Evolutionary conservation across 35 echinoderm and acorn worm genomes (phyloP).

Genomic region (Heliocidaris erythrogramma): DNA sequence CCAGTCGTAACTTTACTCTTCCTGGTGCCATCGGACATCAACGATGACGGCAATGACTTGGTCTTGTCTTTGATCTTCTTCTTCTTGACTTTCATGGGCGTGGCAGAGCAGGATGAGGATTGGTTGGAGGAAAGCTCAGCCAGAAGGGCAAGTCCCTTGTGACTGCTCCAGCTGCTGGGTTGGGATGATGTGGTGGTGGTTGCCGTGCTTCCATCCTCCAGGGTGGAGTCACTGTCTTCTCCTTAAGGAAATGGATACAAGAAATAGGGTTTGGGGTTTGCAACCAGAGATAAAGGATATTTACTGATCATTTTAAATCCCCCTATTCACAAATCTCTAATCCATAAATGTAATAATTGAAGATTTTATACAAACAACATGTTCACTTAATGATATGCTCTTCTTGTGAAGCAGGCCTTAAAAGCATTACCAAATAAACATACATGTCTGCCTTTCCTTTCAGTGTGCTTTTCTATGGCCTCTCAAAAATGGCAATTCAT

Average conservation of each 20-base stretch:
- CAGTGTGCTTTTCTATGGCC: too few relatives aligned
- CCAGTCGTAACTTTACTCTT: neutral
- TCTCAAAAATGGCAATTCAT: too few relatives aligned
- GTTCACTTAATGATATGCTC: too few relatives aligned
- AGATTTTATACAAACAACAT: too few relatives aligned
- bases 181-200: slow-evolving; percentile 10
- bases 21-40: neutral
- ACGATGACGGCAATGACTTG: neutral
- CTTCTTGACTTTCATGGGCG: slow-evolving; percentile 56
- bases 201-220: slow-evolving; percentile 41
- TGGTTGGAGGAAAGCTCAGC: slow-evolving; percentile 65
- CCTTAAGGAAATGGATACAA: neutral
- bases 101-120: slow-evolving; percentile 43
- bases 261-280: too few relatives aligned
- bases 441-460: too few relatives aligned
- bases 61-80: slow-evolving; percentile 52
- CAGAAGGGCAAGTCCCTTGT: slow-evolving; percentile 58
- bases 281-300: too few relatives aligned
- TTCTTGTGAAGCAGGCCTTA: too few relatives aligned
- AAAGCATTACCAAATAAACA: too few relatives aligned
- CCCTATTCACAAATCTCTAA: too few relatives aligned
- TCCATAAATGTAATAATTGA: too few relatives aligned
- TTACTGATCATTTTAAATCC: too few relatives aligned
- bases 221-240: slow-evolving; percentile 61
- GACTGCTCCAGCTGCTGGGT: slow-evolving; percentile 45